These are phyloP conservation scores for Lates japonicus DNA, from an alignment of 2,797 vertebrate genomes.

Conservation along the genomic window DNA sequence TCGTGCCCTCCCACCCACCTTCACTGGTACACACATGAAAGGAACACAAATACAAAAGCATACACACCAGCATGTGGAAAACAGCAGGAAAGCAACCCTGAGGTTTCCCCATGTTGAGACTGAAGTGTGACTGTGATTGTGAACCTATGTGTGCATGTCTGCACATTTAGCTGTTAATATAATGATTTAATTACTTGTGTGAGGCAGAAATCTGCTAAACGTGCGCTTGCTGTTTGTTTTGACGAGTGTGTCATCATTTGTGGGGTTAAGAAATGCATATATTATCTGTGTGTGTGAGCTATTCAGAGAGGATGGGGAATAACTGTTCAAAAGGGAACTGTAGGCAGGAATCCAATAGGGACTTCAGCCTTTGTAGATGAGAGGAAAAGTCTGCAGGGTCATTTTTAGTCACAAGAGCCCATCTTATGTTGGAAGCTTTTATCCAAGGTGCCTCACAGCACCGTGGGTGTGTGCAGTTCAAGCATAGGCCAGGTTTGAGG, in stretches of 20 bases:
- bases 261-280: background rate
- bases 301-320: background rate
- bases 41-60: constrained; percentile 32
- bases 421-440: constrained; percentile 23
- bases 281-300: background rate
- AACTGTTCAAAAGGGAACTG: constrained; percentile 19
- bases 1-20: constrained; percentile 44
- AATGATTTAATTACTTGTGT: background rate
- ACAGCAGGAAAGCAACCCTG: constrained; percentile 14
- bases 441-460: constrained; percentile 7
- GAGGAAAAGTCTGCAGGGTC: constrained; percentile 19
- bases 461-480: background rate
- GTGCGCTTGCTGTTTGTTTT: background rate
- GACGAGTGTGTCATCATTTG: background rate
- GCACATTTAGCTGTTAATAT: background rate
- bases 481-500: background rate
- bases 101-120: constrained; percentile 1
- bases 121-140: background rate
- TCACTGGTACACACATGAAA: constrained; percentile 55
- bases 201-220: background rate
- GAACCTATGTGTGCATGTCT: background rate
- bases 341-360: constrained; percentile 16
- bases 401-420: background rate
- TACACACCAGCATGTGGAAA: constrained; percentile 19
- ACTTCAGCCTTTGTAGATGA: constrained; percentile 38